These are phyloP conservation scores for Microtus montanus DNA, from an alignment of 2,113 vertebrate species.

Conservation along the genomic window DNA sequence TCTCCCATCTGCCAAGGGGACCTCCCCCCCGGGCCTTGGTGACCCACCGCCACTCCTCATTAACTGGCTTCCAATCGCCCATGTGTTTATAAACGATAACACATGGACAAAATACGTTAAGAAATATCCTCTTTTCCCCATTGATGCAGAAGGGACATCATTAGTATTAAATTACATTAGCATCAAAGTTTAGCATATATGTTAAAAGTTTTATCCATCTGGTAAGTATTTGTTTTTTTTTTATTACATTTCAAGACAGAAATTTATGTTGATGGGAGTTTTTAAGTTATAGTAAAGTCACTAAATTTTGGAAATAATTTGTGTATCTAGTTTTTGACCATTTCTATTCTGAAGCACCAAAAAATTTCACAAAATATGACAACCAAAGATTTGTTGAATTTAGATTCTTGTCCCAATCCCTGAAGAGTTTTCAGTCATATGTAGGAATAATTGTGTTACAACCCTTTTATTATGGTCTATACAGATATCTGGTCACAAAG, in stretches of 20 bases:
- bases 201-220: neutral
- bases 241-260: neutral
- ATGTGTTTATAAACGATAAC: too few species aligned
- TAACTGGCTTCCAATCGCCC: too few species aligned
- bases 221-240: neutral
- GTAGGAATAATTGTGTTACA: neutral
- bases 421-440: neutral
- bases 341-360: neutral
- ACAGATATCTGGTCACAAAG: neutral
- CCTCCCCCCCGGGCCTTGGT: too few species aligned
- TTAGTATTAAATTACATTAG: neutral
- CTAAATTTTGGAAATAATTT: neutral
- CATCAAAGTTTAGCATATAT: neutral
- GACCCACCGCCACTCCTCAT: too few species aligned
- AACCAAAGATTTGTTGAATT: conserved; percentile 24
- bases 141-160: neutral
- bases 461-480: neutral
- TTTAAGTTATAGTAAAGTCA: neutral
- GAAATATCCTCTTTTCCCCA: neutral
- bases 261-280: neutral
- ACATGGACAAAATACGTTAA: neutral
- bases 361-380: conserved; percentile 4
- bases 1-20: too few species aligned
- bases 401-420: neutral
- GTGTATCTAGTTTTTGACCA: neutral